Conservation (phyloP, 2,888 invertebrate species). For the Caenorhabditis zanzibari region DNA sequence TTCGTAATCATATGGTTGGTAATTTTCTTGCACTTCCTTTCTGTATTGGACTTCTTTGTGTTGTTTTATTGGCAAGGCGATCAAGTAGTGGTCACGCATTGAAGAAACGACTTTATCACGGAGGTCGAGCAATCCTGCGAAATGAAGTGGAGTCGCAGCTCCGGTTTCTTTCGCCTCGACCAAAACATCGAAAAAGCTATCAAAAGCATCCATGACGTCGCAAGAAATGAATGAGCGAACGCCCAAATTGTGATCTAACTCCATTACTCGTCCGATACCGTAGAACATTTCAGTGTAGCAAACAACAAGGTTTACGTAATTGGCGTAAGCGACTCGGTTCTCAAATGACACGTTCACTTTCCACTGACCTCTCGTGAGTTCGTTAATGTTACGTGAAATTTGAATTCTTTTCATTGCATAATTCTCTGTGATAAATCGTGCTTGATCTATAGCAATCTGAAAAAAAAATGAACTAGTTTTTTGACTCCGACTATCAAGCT, state of each 20-base stretch:
- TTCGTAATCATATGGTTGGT: constrained; percentile 23
- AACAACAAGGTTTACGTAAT: not conserved
- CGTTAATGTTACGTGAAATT: not conserved
- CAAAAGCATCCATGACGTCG: not conserved
- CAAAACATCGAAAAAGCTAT: not conserved
- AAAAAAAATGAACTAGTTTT: not conserved
- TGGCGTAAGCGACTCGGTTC: not conserved
- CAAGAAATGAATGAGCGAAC: not conserved
- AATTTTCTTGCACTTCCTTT: not conserved
- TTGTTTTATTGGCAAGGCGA: not conserved
- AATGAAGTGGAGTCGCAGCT: not conserved
- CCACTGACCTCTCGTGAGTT: not conserved
- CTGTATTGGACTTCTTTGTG: not conserved
- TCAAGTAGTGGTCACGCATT: not conserved
- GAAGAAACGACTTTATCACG: not conserved
- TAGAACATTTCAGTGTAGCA: constrained; percentile 6
- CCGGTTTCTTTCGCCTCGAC: not conserved
- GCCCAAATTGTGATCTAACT: not conserved
- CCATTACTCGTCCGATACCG: not conserved
- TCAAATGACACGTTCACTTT: not conserved
- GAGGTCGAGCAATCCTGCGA: not conserved
- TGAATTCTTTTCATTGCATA: not conserved
- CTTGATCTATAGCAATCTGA: not conserved
- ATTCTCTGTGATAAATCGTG: not conserved
- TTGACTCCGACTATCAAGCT: not conserved